Evolutionary conservation across 2,797 vertebrate genomes (phyloP).

Genomic region (Tenualosa thibaudeaui): DNA sequence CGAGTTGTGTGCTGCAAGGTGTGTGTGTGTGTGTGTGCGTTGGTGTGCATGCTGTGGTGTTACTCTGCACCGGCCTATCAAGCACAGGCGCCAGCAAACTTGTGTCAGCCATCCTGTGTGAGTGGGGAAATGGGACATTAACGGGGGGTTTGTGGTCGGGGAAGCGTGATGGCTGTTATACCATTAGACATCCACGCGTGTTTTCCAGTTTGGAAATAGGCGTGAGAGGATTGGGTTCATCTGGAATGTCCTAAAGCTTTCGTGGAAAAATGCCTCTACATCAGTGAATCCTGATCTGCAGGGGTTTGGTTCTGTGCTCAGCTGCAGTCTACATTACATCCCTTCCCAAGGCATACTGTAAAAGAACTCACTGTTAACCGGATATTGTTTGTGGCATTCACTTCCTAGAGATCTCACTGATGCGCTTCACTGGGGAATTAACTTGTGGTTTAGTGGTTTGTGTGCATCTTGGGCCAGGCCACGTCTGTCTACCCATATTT

Average conservation of each 20-base stretch:
- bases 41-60: not conserved
- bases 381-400: not conserved
- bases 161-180: not conserved
- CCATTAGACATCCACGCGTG: constrained; percentile 4
- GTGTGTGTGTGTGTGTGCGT: not conserved
- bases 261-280: not conserved
- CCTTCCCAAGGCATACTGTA: not conserved
- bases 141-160: not conserved
- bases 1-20: not conserved
- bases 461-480: not conserved
- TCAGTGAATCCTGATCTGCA: not conserved
- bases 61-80: not conserved
- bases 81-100: not conserved
- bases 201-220: not conserved
- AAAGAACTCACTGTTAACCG: not conserved
- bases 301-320: not conserved
- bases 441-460: not conserved
- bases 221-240: not conserved
- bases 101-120: not conserved
- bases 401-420: not conserved
- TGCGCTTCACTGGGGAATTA: not conserved
- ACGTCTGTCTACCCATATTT: not conserved
- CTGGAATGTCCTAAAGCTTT: not conserved
- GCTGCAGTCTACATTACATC: not conserved
- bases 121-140: not conserved